These are phyloP conservation scores for Phorcus lineatus DNA, from an alignment of 2,888 invertebrate species.

Conservation along the genomic window DNA sequence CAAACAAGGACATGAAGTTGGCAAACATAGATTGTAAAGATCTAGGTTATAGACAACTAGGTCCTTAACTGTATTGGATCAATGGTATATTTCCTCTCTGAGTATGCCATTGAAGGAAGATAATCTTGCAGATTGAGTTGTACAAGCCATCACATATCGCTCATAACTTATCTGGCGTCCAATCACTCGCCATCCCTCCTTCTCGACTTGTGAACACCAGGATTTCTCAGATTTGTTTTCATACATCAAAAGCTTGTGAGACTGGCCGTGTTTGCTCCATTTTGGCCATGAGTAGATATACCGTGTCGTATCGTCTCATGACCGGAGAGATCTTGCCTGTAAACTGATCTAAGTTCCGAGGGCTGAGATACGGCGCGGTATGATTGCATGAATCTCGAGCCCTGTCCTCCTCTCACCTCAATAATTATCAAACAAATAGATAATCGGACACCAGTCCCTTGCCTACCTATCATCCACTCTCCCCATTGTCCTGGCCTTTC, in stretches of 20 bases:
- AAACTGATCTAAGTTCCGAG: neutral
- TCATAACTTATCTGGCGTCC: too few relatives aligned
- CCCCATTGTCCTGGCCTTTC: neutral
- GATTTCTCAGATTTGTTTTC: slow-evolving; percentile 15
- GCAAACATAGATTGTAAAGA: too few relatives aligned
- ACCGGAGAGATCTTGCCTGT: neutral
- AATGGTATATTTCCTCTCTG: too few relatives aligned
- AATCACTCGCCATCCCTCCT: neutral
- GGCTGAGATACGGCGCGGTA: neutral
- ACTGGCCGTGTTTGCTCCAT: neutral
- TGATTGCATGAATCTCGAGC: slow-evolving; percentile 8
- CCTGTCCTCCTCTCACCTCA: slow-evolving; percentile 8
- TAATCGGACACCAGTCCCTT: neutral
- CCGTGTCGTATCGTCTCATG: neutral
- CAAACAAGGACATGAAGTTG: too few relatives aligned
- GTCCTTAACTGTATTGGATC: too few relatives aligned
- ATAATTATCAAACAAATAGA: slow-evolving; percentile 22
- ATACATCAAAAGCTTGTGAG: neutral
- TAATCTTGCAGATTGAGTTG: too few relatives aligned
- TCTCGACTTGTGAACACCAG: slow-evolving; percentile 4
- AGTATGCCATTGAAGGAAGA: too few relatives aligned
- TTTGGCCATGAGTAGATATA: neutral
- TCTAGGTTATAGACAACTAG: too few relatives aligned
- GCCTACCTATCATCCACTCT: neutral
- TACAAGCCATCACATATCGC: too few relatives aligned